Base-by-base conservation (phyloP, 2,113 vertebrate genomes). In the Oreochromis aureus region DNA sequence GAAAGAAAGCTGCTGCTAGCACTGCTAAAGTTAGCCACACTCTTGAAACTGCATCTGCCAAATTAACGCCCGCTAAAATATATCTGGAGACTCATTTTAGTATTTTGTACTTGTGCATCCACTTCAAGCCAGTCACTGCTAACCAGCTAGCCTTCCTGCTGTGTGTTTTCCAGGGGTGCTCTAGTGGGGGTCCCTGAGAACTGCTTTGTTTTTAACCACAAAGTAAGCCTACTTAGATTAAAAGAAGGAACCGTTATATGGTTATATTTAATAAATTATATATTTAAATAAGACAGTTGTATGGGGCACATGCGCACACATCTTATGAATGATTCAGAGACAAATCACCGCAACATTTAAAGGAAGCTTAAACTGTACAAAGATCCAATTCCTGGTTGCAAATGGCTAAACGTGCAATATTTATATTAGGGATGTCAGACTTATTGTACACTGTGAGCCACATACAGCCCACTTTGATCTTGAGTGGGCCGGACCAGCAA, bases 401-500 rank as follows among this genome's bases (percentile, higher is more conserved):
- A 76, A 76, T 48, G 41, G 7, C 44, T 48, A 78, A 78, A 78
- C 3, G 5, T 32, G 27, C 16, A 51, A 78, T 51, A 78, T 51
- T 32, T 78, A 19, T 66, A 39, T 39, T 7, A 66, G 32, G 32
- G 61, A 32, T n/a, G 32, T 66, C 18, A 66, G 34, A 36, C 32
- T 36, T 36, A 36, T 36, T 34, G 59, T 1, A 66, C 61, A 39
- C 13, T 66, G 34, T 66, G 61, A 66, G 10, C 6, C 19, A 66
- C 19, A 22, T 66, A 39, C 10, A 22, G 34, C 34, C 34, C 34
- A 66, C 61, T 66, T 13, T 66, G 18, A 39, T 39, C 61, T 12
- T 0, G 10, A 63, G 18, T 63, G 59, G 18, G 4, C 2, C 0
- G 4, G 61, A n/a, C 32, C 32, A 66, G 1, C 18, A 66, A 36